A percentile compares a stretch with the other conserved stretches of the same genome.
Conservation (phyloP, 2,888 invertebrate genomes). For the Euproctis similis region DNA sequence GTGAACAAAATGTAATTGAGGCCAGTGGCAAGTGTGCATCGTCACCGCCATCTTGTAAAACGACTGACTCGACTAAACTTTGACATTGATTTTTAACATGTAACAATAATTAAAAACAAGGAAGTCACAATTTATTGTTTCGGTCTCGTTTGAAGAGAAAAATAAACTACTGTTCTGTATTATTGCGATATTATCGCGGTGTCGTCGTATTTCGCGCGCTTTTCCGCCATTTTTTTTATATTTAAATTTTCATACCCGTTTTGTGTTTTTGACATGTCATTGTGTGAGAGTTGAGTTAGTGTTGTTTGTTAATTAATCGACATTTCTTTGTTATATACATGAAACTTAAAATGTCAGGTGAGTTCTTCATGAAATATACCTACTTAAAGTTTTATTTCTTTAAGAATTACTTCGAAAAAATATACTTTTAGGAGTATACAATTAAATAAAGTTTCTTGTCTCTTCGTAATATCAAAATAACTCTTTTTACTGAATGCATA, state of each 20-base stretch:
- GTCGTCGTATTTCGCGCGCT: conserved; percentile 37
- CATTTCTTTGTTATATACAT: conserved; percentile 3
- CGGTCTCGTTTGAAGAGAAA: conserved; percentile 20
- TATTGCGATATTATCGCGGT: conserved; percentile 15
- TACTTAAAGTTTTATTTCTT: no score
- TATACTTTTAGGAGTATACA: no score
- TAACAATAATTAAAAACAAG: conserved; percentile 45
- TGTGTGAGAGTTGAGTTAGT: conserved; percentile 13
- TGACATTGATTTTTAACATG: conserved; percentile 45
- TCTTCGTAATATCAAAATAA: no score
- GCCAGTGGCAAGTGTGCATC: conserved; percentile 28
- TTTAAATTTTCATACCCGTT: no score
- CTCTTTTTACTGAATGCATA: no score
- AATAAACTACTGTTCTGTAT: conserved; percentile 20
- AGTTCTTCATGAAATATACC: no score
- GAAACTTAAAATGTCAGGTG: conserved; percentile 36
- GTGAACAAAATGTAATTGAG: conserved; percentile 25
- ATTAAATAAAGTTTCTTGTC: no score
- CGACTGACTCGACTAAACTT: conserved; percentile 33
- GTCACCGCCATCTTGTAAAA: conserved; percentile 14
- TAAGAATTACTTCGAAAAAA: no score
- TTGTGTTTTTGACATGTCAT: conserved; percentile 8
- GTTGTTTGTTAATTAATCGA: conserved; percentile 4
- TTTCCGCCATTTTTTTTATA: conserved; percentile 28
- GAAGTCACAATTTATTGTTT: conserved; percentile 26